Evolutionary conservation across 2,888 invertebrate genomes (phyloP).

Genomic region (Lysandra coridon): DNA sequence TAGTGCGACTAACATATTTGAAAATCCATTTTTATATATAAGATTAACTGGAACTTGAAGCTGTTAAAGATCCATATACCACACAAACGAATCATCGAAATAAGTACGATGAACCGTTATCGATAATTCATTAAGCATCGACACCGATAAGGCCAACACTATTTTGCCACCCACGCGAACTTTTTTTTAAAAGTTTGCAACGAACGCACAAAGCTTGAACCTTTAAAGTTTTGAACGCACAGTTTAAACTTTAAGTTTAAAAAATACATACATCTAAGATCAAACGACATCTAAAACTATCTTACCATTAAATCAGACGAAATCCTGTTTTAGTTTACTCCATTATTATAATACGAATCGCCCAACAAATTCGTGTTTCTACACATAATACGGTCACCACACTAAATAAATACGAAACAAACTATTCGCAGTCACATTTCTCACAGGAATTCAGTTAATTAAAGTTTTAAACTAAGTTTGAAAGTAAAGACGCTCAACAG

Average conservation of each 20-base stretch:
- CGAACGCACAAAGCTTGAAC: constrained; percentile 31
- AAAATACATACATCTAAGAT: constrained; percentile 5
- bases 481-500: constrained; percentile 44
- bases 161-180: constrained; percentile 52
- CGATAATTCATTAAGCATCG: constrained; percentile 6
- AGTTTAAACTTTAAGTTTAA: constrained; percentile 17
- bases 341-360: constrained; percentile 45
- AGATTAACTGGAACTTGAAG: background rate
- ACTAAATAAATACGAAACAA: constrained; percentile 34
- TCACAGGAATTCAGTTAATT: constrained; percentile 36
- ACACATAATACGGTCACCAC: background rate
- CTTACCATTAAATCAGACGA: constrained; percentile 60
- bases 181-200: constrained; percentile 37
- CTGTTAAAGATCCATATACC: background rate
- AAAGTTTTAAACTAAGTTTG: constrained; percentile 34
- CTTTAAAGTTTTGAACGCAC: constrained; percentile 28
- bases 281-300: constrained; percentile 34
- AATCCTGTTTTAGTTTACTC: constrained; percentile 61
- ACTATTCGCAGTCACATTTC: constrained; percentile 29
- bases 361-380: constrained; percentile 46
- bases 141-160: constrained; percentile 42
- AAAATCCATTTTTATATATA: too few relatives aligned
- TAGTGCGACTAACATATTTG: too few relatives aligned
- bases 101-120: constrained; percentile 17
- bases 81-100: background rate